phyloP scores from a whole-genome alignment of 2,888 invertebrate species.

The Chirona hameri region DNA sequence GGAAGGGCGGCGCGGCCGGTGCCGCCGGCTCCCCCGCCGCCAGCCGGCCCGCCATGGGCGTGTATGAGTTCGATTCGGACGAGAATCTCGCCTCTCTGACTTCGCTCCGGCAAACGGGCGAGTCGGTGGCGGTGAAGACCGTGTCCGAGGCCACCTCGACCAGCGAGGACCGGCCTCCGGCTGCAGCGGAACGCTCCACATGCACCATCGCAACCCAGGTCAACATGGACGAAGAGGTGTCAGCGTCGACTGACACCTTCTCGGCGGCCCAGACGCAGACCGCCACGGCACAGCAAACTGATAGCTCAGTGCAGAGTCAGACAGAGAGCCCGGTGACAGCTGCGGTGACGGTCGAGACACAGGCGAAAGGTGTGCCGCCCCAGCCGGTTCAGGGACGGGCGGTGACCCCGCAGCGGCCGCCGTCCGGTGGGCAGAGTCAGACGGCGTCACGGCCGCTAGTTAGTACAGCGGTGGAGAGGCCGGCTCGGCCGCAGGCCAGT shows the following conservation, averaged over 20 bases:
- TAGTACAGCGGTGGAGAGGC: neutral
- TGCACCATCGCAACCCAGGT: constrained; percentile 23
- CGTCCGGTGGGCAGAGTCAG: neutral
- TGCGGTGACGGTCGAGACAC: too few relatives aligned
- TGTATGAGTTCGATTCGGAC: constrained; percentile 26
- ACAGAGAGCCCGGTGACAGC: neutral
- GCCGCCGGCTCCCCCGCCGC: neutral
- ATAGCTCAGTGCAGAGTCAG: neutral
- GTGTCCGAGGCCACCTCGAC: constrained; percentile 11
- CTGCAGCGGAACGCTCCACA: neutral
- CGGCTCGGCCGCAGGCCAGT: neutral
- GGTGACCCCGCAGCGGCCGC: neutral
- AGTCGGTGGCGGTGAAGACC: neutral
- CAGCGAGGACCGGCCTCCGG: neutral
- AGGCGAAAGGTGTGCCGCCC: too few relatives aligned
- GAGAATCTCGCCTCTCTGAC: constrained; percentile 13
- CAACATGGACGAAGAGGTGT: constrained; percentile 13
- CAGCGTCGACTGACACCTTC: neutral
- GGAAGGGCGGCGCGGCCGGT: neutral
- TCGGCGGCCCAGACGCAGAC: neutral
- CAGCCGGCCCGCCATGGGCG: constrained; percentile 1
- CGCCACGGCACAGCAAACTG: neutral
- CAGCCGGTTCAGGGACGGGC: neutral
- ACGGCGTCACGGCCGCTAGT: neutral
- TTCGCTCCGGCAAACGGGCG: neutral